phyloP scores from a whole-genome alignment of 2,888 invertebrate species.

The Flexamia atlantica region DNA sequence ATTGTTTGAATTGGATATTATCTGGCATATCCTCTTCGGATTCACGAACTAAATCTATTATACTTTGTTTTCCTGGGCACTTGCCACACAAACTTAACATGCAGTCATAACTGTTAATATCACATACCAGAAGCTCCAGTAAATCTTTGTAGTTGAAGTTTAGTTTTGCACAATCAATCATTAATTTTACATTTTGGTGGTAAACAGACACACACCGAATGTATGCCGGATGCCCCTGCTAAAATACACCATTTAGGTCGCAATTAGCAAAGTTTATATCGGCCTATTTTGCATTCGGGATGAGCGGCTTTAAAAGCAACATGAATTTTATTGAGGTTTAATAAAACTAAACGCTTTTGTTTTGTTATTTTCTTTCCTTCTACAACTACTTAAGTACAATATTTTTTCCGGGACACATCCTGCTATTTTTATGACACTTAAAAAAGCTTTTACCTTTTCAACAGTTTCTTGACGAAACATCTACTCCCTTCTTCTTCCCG shows the following conservation, averaged over 20 bases:
- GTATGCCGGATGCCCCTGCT: constrained; percentile 57
- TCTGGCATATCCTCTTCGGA: constrained; percentile 28
- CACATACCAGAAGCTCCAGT: neutral
- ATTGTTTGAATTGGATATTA: constrained; percentile 48
- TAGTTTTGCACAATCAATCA: neutral
- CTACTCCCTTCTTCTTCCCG: neutral
- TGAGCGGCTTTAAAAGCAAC: neutral
- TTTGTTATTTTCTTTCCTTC: neutral
- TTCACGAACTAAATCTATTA: constrained; percentile 15
- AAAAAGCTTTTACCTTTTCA: constrained; percentile 16
- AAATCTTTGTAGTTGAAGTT: constrained; percentile 49
- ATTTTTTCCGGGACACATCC: constrained; percentile 23
- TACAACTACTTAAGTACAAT: neutral
- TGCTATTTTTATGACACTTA: constrained; percentile 20
- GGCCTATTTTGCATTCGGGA: neutral
- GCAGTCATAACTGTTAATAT: neutral
- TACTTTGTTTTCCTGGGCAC: neutral
- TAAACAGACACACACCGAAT: constrained; percentile 57
- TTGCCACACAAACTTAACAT: constrained; percentile 36
- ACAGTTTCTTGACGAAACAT: neutral
- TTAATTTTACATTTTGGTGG: constrained; percentile 62
- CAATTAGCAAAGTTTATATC: neutral
- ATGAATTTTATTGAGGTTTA: neutral
- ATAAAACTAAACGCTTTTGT: constrained; percentile 4
- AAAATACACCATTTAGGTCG: constrained; percentile 27